Conservation (phyloP, 2,797 vertebrate genomes). For the Phoebastria nigripes region DNA sequence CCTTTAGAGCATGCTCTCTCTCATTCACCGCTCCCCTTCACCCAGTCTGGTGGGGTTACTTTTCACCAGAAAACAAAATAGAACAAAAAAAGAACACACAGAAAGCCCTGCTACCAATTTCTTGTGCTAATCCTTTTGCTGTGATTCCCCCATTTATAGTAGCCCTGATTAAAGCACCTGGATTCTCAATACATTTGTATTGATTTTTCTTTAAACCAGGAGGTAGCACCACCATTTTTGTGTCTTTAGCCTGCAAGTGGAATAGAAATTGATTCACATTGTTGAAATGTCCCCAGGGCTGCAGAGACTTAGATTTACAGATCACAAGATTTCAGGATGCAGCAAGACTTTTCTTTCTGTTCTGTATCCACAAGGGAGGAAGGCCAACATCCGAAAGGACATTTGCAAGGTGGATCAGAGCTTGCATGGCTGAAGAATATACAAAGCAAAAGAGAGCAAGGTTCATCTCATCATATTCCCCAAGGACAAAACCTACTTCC, state of each 20-base stretch:
- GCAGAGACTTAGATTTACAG: slow-evolving; percentile 14
- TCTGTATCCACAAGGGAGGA: slow-evolving; percentile 10
- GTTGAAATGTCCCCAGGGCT: slow-evolving; percentile 4
- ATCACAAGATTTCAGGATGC: slow-evolving; percentile 15
- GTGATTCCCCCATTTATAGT: not conserved
- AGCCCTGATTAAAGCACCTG: not conserved
- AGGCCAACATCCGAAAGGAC: not conserved
- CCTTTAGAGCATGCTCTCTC: not conserved
- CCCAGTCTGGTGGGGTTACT: not conserved
- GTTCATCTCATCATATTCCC: not conserved
- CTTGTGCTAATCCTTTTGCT: not conserved
- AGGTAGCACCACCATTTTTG: not conserved
- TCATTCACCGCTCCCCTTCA: not conserved
- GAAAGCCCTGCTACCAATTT: not conserved
- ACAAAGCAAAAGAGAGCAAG: not conserved
- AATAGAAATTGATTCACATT: slow-evolving; percentile 9
- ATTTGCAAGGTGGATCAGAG: slow-evolving; percentile 35
- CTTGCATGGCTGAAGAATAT: slow-evolving; percentile 2
- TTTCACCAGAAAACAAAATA: not conserved
- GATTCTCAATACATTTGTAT: not conserved
- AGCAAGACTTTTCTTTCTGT: slow-evolving; percentile 13
- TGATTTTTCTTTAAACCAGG: slow-evolving; percentile 30
- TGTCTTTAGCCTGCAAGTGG: not conserved
- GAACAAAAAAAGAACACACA: not conserved
- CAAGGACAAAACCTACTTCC: not conserved